These are phyloP conservation scores for Pseudorectes ferrugineus DNA, from an alignment of 2,113 vertebrate genomes.

Conservation along the genomic window DNA sequence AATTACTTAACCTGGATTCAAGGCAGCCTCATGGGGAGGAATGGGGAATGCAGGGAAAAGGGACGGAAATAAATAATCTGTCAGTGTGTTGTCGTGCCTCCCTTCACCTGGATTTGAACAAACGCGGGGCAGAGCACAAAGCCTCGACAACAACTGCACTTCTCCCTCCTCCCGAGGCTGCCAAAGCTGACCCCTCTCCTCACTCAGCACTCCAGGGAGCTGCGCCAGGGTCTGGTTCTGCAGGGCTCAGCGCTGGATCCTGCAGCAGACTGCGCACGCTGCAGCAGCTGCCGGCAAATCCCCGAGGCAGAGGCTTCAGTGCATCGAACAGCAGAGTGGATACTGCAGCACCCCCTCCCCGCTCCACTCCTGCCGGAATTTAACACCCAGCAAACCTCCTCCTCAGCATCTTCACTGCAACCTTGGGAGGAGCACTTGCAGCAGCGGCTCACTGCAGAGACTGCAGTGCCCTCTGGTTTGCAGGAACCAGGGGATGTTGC, in stretches of 20 bases:
- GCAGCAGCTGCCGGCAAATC: neutral
- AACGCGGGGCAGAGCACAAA: neutral
- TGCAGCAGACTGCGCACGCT: neutral
- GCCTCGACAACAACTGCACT: accelerated
- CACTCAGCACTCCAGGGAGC: neutral
- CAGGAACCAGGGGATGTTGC: neutral
- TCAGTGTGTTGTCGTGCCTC: neutral
- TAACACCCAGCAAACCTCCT: neutral
- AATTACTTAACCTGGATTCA: neutral
- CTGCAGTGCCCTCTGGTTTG: neutral
- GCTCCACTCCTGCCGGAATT: neutral
- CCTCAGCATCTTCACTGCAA: neutral
- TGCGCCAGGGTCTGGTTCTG: accelerated
- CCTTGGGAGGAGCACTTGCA: neutral
- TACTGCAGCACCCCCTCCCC: neutral
- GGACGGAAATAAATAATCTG: neutral
- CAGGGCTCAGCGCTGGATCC: neutral
- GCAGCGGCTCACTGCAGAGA: neutral
- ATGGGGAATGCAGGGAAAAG: neutral
- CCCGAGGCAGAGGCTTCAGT: neutral
- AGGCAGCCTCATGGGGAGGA: neutral
- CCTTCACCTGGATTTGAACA: neutral
- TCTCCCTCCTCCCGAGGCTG: accelerated
- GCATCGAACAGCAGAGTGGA: neutral
- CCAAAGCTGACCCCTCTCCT: neutral